Evolutionary conservation across 2,113 vertebrate genomes (phyloP).

Genomic region (Craseonycteris thonglongyai): DNA sequence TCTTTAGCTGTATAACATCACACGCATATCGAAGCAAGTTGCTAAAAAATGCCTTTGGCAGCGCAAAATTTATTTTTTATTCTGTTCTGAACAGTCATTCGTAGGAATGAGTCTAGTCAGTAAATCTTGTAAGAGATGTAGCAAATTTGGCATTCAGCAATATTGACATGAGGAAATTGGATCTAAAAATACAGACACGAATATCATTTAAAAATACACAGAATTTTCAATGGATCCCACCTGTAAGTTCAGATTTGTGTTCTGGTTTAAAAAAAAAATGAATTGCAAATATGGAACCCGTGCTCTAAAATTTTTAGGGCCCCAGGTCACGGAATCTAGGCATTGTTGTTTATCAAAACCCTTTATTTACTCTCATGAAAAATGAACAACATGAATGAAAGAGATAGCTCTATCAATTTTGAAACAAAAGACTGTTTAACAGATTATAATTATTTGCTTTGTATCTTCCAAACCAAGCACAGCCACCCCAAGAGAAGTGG

Average conservation of each 20-base stretch:
- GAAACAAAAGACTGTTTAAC: background rate
- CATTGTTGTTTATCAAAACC: background rate
- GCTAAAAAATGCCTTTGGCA: background rate
- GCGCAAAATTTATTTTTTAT: background rate
- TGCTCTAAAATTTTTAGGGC: background rate
- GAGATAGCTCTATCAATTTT: background rate
- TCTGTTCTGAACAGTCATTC: background rate
- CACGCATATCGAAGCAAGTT: background rate
- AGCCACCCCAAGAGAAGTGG: background rate
- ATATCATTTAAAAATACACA: background rate
- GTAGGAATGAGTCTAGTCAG: background rate
- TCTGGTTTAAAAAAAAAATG: background rate
- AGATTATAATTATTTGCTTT: background rate
- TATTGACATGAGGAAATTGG: background rate
- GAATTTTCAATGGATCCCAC: background rate
- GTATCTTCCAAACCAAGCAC: background rate
- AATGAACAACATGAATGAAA: background rate
- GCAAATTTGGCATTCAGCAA: background rate
- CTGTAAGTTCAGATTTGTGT: background rate
- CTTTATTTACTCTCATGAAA: background rate
- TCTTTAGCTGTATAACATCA: background rate
- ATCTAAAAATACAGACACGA: background rate
- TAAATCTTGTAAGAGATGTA: background rate
- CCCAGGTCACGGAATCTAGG: background rate
- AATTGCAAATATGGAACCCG: background rate